phyloP scores from a whole-genome alignment of 2,797 vertebrate genomes.

The Aselliscus stoliczkanus region DNA sequence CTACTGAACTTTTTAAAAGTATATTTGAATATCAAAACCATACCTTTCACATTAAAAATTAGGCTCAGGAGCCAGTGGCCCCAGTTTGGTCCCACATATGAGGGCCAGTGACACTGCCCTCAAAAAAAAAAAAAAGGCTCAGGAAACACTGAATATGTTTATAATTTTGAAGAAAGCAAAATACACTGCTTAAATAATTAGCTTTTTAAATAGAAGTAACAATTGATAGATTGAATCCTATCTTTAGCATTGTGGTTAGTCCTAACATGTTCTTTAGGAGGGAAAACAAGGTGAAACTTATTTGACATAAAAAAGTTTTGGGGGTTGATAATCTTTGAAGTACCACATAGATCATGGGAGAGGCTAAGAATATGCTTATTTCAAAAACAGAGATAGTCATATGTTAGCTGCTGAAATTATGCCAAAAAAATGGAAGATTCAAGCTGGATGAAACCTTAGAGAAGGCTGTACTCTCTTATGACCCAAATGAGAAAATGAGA shows the following conservation, averaged over 20 bases:
- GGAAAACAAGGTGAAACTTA: not conserved
- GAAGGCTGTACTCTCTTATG: not conserved
- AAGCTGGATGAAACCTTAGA: not conserved
- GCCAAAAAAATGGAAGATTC: not conserved
- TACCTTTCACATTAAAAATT: constrained; percentile 34
- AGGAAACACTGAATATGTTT: constrained; percentile 5
- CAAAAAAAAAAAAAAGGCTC: too few relatives aligned
- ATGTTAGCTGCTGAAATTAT: not conserved
- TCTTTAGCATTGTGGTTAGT: not conserved
- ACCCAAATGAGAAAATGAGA: not conserved
- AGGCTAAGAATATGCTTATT: not conserved
- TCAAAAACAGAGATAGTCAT: not conserved
- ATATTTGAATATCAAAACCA: constrained; percentile 32
- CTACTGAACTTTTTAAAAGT: not conserved
- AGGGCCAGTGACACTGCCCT: too few relatives aligned
- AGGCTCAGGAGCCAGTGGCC: too few relatives aligned
- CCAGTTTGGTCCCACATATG: too few relatives aligned
- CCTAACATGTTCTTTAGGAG: not conserved
- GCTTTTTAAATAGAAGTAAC: not conserved
- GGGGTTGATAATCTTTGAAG: not conserved
- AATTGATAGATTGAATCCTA: not conserved
- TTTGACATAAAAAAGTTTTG: not conserved
- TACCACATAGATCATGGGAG: not conserved
- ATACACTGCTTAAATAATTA: not conserved
- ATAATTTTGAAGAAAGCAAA: constrained; percentile 32